These are phyloP conservation scores for Noctilio leporinus DNA, from an alignment of 2,113 vertebrate species.

Conservation along the genomic window DNA sequence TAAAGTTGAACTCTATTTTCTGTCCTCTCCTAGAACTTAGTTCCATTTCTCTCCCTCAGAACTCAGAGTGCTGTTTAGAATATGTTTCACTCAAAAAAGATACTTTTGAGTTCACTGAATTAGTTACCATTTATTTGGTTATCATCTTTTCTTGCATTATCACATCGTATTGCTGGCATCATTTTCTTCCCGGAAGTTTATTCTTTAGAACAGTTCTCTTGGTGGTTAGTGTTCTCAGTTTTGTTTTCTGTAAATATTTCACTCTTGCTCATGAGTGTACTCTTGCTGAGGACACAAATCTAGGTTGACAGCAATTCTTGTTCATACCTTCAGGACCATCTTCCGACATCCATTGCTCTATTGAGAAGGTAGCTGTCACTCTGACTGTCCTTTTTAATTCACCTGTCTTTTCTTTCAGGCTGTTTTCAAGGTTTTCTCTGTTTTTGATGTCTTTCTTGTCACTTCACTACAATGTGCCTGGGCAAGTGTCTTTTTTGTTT, in stretches of 20 bases:
- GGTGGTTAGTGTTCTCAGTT: background rate
- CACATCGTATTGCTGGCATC: background rate
- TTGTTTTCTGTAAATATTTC: background rate
- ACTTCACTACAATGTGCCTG: background rate
- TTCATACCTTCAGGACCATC: background rate
- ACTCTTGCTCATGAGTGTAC: background rate
- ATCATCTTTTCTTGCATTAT: background rate
- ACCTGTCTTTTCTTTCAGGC: background rate
- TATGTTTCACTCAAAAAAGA: background rate
- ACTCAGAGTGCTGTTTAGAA: background rate
- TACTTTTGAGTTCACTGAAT: background rate
- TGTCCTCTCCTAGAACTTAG: background rate
- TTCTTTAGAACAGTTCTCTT: background rate
- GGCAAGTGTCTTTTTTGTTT: no score
- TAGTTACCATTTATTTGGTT: background rate
- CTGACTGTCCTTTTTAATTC: background rate
- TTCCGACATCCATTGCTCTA: background rate
- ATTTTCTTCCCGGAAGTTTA: background rate
- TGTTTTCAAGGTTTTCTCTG: background rate
- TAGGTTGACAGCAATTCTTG: background rate
- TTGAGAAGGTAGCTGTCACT: background rate
- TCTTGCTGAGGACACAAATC: background rate
- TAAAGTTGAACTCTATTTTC: background rate
- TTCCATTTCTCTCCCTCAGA: background rate
- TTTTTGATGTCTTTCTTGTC: background rate